Conservation (phyloP, 2,797 vertebrate genomes). For the Merluccius polli region DNA sequence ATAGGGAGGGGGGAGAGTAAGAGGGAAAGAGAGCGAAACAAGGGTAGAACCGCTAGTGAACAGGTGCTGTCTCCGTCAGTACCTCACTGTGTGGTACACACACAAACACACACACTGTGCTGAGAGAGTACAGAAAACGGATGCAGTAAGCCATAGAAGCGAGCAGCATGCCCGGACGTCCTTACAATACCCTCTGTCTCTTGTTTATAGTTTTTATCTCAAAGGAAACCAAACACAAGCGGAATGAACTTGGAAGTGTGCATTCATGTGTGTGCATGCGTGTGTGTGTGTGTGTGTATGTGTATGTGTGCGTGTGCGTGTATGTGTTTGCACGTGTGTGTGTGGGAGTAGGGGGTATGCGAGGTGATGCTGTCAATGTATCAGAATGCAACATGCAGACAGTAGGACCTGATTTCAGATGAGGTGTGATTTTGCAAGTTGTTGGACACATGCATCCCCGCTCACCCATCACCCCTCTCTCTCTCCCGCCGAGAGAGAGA, state of each 20-base stretch:
- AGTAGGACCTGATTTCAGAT: conserved; percentile 12
- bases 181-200: neutral
- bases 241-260: neutral
- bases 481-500: neutral
- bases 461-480: no score
- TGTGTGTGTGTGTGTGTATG: conserved; percentile 1
- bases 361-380: conserved; percentile 45
- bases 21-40: conserved; percentile 10
- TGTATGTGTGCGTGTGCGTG: conserved; percentile 37
- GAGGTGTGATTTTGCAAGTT: conserved; percentile 25
- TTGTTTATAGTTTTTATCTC: neutral
- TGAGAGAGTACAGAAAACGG: neutral
- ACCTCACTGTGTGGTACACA: neutral
- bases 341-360: conserved; percentile 67
- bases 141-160: neutral
- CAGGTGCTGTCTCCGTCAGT: conserved; percentile 4
- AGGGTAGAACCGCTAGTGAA: conserved; percentile 3
- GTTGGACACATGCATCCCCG: conserved; percentile 43
- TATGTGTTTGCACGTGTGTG: conserved; percentile 32
- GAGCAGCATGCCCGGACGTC: neutral
- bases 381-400: conserved; percentile 3
- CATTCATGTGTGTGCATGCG: conserved; percentile 2
- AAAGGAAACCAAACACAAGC: conserved; percentile 12
- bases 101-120: neutral
- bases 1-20: conserved; percentile 23